A percentile compares a stretch with the other conserved stretches of the same genome.
Conservation (phyloP, 2,888 invertebrate species). For the Nomada ruficornis region DNA sequence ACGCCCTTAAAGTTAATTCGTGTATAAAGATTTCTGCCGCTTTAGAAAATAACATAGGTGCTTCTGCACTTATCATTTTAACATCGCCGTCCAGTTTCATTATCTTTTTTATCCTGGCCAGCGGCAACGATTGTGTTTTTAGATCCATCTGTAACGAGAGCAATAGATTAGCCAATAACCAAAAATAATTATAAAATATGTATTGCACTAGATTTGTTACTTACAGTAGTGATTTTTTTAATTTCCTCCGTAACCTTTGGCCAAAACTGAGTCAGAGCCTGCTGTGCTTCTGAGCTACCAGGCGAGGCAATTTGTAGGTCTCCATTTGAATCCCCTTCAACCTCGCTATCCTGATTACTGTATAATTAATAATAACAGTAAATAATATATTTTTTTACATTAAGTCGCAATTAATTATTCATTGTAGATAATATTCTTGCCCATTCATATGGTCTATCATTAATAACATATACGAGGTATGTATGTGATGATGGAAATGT, state of each 20-base stretch:
- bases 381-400: constrained; percentile 2
- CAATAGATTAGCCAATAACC: neutral
- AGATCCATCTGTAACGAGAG: constrained; percentile 89
- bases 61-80: constrained; percentile 99
- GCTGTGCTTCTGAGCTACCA: constrained; percentile 88
- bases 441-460: neutral
- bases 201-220: constrained; percentile 61
- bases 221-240: constrained; percentile 90
- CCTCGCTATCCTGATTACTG: constrained; percentile 84
- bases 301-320: constrained; percentile 84
- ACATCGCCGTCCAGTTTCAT: constrained; percentile 99
- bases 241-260: constrained; percentile 92
- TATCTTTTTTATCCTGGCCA: constrained; percentile 99
- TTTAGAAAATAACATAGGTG: constrained; percentile 98
- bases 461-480: neutral
- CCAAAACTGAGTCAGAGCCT: constrained; percentile 93
- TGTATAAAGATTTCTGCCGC: constrained; percentile 99
- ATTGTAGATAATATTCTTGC: neutral
- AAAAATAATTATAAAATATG: neutral
- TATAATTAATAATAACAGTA: constrained; percentile 40
- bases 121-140: constrained; percentile 96
- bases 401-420: neutral
- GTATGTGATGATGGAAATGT: neutral
- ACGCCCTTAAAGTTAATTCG: constrained; percentile 97
- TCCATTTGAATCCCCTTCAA: constrained; percentile 83